These are phyloP conservation scores for Aleiodes testaceus DNA, from an alignment of 2,888 invertebrate genomes.

Conservation along the genomic window DNA sequence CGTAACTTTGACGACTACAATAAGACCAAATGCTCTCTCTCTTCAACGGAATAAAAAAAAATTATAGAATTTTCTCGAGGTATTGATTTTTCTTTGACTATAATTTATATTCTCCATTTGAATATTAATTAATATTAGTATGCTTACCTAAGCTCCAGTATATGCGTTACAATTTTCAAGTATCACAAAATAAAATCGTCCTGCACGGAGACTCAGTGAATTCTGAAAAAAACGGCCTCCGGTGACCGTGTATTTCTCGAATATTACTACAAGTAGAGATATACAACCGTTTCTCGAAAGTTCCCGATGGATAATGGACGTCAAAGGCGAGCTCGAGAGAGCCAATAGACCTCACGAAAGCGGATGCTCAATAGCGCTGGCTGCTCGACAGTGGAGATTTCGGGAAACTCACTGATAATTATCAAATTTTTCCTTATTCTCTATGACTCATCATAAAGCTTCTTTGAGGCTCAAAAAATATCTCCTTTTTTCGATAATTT, in stretches of 20 bases:
- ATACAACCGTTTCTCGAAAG: constrained; percentile 63
- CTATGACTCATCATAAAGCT: no score
- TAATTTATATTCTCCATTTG: not conserved
- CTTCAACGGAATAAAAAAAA: not conserved
- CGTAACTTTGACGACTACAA: constrained; percentile 15
- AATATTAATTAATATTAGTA: not conserved
- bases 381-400: constrained; percentile 25
- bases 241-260: constrained; percentile 4
- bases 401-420: not conserved
- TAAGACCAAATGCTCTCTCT: not conserved
- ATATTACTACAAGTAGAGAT: constrained; percentile 36
- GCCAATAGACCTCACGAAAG: constrained; percentile 53
- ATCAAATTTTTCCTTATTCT: no score
- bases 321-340: constrained; percentile 48
- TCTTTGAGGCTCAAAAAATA: no score
- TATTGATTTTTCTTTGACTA: constrained; percentile 18
- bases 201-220: not conserved
- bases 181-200: constrained; percentile 13
- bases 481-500: no score
- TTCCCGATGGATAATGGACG: constrained; percentile 64
- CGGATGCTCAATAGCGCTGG: constrained; percentile 34
- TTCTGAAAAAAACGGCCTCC: constrained; percentile 23
- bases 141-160: not conserved
- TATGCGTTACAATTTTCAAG: not conserved
- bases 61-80: not conserved